Base-by-base conservation (phyloP, 2,113 vertebrate species). In the Thalassarche chlororhynchos region DNA sequence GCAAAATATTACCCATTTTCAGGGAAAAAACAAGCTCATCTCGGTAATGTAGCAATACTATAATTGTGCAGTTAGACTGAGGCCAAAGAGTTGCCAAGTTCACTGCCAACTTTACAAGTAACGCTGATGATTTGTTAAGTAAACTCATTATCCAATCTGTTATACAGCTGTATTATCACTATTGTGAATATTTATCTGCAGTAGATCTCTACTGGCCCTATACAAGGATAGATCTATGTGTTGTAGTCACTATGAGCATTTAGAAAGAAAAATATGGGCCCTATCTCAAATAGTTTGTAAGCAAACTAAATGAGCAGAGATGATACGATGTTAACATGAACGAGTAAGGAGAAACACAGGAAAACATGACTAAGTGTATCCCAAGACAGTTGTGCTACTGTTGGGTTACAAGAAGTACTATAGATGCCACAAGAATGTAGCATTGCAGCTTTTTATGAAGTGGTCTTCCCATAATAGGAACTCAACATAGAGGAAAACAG, bases 321-420 rank as follows among this genome's bases (percentile, higher is more conserved):
- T 0, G 0, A 64, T 61, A 36, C 0, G 1, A 31, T 29, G 12
- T 81, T n/a, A 38, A 47, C 23, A 19, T 17, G 17, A 47, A 81
- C 0, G 2, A 62, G 26, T 19, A 75, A n/a, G 31, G 21, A 76
- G 26, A 36, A 82, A 69, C 24, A 68, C 14, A 32, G 26, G 17
- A 62, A 75, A 65, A 60, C 34, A 23, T 26, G 38, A n/a, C 31
- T 40, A 31, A 81, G 42, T 55, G 9, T 17, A 42, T 87, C 42
- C 51, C 40, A 69, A 62, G 49, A 36, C 19, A 44, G 19, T 32
- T 38, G 26, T 51, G 70, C 18, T 62, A 17, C 6, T 82, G 11
- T 7, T 57, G 18, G 9, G 5, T 80, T 80, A 75, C 38, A 81
- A 44, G n/a, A 69, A 55, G 42, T 42, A 44, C 24, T 58, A 46